phyloP scores from a whole-genome alignment of 2,888 invertebrate genomes.

The Pelosia muscerda region DNA sequence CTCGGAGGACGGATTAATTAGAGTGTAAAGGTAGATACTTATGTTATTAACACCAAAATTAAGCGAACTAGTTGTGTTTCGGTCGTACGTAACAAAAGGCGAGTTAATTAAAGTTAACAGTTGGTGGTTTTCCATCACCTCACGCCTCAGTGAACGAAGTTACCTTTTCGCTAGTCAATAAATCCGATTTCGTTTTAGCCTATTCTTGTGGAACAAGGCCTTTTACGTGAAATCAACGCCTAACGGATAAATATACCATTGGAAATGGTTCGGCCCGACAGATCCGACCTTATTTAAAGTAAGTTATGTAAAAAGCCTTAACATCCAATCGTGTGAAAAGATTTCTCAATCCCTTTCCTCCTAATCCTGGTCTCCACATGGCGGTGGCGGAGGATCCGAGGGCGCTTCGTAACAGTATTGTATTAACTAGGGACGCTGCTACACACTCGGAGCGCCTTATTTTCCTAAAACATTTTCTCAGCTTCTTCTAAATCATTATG shows the following conservation, averaged over 20 bases:
- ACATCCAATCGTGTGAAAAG: conserved; percentile 9
- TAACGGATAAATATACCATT: neutral
- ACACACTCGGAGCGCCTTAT: neutral
- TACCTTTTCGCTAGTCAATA: neutral
- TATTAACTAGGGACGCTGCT: neutral
- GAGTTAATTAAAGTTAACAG: no score
- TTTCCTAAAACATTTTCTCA: neutral
- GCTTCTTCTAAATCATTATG: neutral
- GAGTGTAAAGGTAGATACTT: no score
- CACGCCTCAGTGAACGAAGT: neutral
- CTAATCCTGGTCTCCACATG: neutral
- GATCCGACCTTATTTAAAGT: neutral
- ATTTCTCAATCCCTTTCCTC: neutral
- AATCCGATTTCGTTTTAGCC: neutral
- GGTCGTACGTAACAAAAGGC: neutral
- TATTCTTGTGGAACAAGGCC: neutral
- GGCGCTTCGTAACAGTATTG: neutral
- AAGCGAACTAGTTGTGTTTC: neutral
- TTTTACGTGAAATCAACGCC: conserved; percentile 2
- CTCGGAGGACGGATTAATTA: no score
- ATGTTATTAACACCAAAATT: neutral
- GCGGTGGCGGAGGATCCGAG: neutral
- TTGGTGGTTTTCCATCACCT: neutral
- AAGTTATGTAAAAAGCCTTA: conserved; percentile 1
- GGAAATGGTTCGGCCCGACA: neutral